These are phyloP conservation scores for Nasua narica DNA, from an alignment of 2,797 vertebrate species.

Conservation along the genomic window DNA sequence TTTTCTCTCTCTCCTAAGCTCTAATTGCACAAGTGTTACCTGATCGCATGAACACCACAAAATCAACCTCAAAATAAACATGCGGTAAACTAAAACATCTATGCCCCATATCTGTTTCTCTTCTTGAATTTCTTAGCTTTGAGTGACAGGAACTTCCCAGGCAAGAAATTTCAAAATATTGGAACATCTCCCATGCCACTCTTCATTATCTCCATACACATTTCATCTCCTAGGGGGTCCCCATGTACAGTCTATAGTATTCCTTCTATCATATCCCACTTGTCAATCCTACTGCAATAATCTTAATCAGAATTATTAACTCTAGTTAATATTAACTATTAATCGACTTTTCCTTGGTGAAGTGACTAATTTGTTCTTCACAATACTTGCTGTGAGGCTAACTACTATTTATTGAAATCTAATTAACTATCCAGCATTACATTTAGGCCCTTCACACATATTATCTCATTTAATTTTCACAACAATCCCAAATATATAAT, in stretches of 20 bases:
- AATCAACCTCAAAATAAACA: neutral
- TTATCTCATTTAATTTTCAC: conserved; percentile 8
- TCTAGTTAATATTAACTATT: neutral
- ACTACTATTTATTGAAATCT: neutral
- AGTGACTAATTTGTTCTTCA: neutral
- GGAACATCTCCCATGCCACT: fast-evolving
- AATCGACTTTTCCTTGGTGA: neutral
- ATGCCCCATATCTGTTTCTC: neutral
- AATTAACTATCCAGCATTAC: neutral
- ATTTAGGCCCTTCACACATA: neutral
- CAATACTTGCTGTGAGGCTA: neutral
- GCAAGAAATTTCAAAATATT: neutral
- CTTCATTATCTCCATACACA: neutral
- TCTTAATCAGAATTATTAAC: neutral
- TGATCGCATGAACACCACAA: neutral
- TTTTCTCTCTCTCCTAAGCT: neutral
- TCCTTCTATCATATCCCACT: neutral
- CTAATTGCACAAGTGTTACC: neutral
- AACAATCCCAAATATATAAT: neutral
- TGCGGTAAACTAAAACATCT: neutral
- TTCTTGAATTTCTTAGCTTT: neutral
- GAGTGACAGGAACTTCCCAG: neutral
- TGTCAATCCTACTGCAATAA: neutral
- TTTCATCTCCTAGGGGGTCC: neutral
- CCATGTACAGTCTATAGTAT: neutral